Evolutionary conservation across 2,888 invertebrate genomes (phyloP), one percentile per base, ranked within the genome.

Genomic region (Ecdyonurus torrentis): DNA sequence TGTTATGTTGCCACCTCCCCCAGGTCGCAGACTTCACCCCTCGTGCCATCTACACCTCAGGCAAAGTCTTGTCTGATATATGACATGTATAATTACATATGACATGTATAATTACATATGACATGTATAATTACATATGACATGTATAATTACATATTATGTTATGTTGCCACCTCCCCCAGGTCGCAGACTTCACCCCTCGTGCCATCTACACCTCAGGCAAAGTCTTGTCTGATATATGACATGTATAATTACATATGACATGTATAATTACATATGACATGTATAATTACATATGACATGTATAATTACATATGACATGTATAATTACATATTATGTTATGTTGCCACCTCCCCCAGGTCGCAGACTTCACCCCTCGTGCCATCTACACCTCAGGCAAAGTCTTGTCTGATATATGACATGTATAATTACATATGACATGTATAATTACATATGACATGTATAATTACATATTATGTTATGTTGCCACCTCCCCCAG

Each of bases 191-290:
- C 72, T 94, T 99, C 75, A 87, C 90, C 20, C 98, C 99, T 0
- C 82, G 98, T 24, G 96, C 98, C 0, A 89, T 99, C 2, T 99
- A 99, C 75, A 99, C 99, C 0, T 97, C 96, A 55, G 99, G 99
- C 5, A 99, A 99, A 77, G 99, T 97, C 0, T 97, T 96, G 0
- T 87, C 89, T 1, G 98, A n/a, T n/a, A n/a, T n/a, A n/a, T n/a
- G n/a, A n/a, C n/a, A n/a, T n/a, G n/a, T n/a, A n/a, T n/a, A n/a
- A n/a, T n/a, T n/a, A 10, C 3, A 24, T 2, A 24, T 3, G 24
- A 60, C 2, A 22, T 61, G 2, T 18, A 7, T 23, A 24, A 23
- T 2, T 19, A 2, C 25, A 15, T 2, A 25, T 5, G 2, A 25
- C 2, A 62, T 25, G n/a, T 58, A 25, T 58, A n/a, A n/a, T n/a